Evolutionary conservation across 2,113 vertebrate genomes (phyloP).

Genomic region (Galeopterus variegatus): DNA sequence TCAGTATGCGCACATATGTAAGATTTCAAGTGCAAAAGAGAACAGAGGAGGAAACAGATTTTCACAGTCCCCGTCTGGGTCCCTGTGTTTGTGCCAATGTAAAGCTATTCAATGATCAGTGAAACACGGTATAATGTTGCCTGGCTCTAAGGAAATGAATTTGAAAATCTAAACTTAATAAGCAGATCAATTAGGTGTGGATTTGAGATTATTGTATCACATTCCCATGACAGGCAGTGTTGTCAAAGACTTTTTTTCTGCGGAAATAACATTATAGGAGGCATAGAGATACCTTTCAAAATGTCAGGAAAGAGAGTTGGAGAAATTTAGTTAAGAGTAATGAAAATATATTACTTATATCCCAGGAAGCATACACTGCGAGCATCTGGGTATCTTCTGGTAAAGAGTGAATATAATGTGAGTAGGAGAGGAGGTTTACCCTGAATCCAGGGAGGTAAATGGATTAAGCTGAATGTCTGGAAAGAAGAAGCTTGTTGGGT

Average conservation of each 20-base stretch:
- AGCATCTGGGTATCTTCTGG: constrained; percentile 42
- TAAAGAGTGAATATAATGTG: constrained; percentile 2
- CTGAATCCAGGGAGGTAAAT: neutral
- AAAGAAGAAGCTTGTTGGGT: neutral
- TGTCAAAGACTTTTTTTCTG: constrained; percentile 69
- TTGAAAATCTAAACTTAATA: constrained; percentile 73
- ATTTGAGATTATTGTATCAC: constrained; percentile 65
- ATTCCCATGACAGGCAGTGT: constrained; percentile 63
- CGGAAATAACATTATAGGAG: constrained; percentile 69
- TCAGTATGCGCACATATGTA: constrained; percentile 79
- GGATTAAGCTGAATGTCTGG: neutral
- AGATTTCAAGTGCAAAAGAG: constrained; percentile 80
- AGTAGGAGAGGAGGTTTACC: neutral
- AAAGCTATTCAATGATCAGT: constrained; percentile 64
- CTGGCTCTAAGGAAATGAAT: constrained; percentile 61
- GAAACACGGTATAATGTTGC: constrained; percentile 61
- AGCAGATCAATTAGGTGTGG: constrained; percentile 57
- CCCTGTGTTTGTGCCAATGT: constrained; percentile 71
- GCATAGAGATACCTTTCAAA: constrained; percentile 74
- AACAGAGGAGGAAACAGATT: constrained; percentile 82
- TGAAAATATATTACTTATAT: constrained; percentile 55
- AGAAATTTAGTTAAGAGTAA: constrained; percentile 63
- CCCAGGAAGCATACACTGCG: neutral
- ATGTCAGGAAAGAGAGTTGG: constrained; percentile 70
- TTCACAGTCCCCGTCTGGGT: constrained; percentile 76